Conservation (phyloP, 37 sponge, comb jelly and placozoan genomes). For the Cliona cf. orientalis region DNA sequence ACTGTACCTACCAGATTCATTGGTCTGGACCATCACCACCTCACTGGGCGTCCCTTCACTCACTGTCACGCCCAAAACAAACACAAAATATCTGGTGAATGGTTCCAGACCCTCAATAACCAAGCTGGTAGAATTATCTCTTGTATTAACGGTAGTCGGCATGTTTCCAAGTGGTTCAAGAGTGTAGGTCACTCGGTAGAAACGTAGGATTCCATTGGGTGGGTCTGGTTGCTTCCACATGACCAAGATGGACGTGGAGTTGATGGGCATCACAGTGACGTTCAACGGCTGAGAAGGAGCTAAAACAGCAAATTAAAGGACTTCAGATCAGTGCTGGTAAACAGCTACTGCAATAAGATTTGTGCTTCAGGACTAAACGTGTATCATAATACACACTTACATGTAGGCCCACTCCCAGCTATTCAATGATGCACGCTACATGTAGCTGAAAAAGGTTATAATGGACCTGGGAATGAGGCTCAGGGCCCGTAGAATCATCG, state of each 20-base stretch:
- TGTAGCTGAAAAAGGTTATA: too few relatives aligned
- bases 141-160: neutral
- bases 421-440: too few relatives aligned
- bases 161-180: too few relatives aligned
- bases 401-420: too few relatives aligned
- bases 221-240: conserved; percentile 25
- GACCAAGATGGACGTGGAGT: conserved; percentile 7
- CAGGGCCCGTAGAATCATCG: too few relatives aligned
- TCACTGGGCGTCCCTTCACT: conserved; percentile 11
- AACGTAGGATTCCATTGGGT: conserved; percentile 53
- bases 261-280: neutral
- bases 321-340: too few relatives aligned
- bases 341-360: too few relatives aligned
- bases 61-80: conserved; percentile 42
- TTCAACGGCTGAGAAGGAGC: conserved; percentile 45
- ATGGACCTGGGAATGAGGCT: too few relatives aligned
- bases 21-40: conserved; percentile 6
- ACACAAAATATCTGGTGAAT: conserved; percentile 48
- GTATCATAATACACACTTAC: too few relatives aligned
- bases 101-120: conserved; percentile 13
- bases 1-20: conserved; percentile 36
- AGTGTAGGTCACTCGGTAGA: conserved; percentile 43
- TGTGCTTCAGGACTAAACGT: too few relatives aligned
- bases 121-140: neutral
- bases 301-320: too few relatives aligned